phyloP scores from a whole-genome alignment of 2,888 invertebrate genomes.

The Neocrepidodera transversa region DNA sequence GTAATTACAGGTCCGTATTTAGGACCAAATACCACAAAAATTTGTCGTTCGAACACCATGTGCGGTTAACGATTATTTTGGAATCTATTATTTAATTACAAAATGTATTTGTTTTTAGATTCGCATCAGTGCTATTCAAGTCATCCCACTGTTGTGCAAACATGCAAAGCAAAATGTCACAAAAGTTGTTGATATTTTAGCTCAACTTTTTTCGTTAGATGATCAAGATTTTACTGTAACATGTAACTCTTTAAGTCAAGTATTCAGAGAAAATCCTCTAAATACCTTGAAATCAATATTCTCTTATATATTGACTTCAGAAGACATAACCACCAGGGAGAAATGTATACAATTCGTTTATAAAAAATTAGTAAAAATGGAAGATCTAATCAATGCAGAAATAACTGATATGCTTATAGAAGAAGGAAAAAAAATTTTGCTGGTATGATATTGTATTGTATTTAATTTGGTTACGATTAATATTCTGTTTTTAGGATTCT shows the following conservation, averaged over 20 bases:
- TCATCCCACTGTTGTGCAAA: conserved; percentile 86
- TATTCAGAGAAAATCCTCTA: conserved; percentile 77
- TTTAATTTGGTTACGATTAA: background rate
- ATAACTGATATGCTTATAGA: conserved; percentile 75
- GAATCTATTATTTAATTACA: too few relatives aligned
- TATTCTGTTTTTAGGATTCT: conserved; percentile 71
- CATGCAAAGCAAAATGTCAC: conserved; percentile 83
- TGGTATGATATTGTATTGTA: conserved; percentile 58
- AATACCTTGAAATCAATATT: conserved; percentile 67
- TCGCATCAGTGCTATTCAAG: conserved; percentile 92
- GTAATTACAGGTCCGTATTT: too few relatives aligned
- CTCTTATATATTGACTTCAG: conserved; percentile 66
- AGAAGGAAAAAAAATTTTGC: conserved; percentile 85
- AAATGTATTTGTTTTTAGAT: conserved; percentile 64
- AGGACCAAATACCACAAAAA: too few relatives aligned
- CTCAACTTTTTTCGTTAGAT: conserved; percentile 83
- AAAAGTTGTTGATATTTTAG: conserved; percentile 89
- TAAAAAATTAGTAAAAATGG: conserved; percentile 66
- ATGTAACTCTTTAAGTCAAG: conserved; percentile 79
- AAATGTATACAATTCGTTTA: conserved; percentile 87
- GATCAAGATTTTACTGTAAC: conserved; percentile 88
- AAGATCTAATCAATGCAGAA: conserved; percentile 83
- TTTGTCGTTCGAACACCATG: too few relatives aligned
- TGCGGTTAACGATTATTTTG: too few relatives aligned
- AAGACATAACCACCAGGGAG: conserved; percentile 80